Evolutionary conservation across 2,113 vertebrate species (phyloP), one percentile per base, ranked within the genome.

Genomic region (Vulpes lagopus): DNA sequence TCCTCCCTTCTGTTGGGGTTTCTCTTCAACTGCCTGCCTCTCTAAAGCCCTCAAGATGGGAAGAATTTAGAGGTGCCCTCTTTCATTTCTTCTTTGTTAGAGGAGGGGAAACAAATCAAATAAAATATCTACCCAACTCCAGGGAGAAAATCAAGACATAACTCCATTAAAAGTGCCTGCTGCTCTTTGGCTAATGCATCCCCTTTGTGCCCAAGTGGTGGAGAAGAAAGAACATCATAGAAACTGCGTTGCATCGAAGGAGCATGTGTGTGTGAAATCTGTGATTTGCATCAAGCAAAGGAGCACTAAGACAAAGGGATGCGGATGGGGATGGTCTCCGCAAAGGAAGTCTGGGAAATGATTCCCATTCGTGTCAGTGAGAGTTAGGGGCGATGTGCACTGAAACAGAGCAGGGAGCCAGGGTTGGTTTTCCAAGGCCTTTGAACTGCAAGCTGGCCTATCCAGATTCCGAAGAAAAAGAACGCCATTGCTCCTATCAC

Each of bases 341-440:
- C 35, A 30, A 82, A 60, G 35, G 23, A 51, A 67, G 32, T 49
- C 83, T 91, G 89, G 49, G n/a, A 83, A 93, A 84, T 57, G n/a
- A 60, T 82, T 89, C 84, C 90, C 78, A n/a, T 92, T 89, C 59
- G 35, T 95, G 97, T 97, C 96, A 93, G 91, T 4, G 35, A 94
- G 81, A 89, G 89, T 97, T 95, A 96, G 69, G 76, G 64, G 17
- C 73, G 84, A 55, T 2, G 2, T 1, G 38, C 27, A 2, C 8
- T 95, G 97, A 97, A 83, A 76, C 81, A 76, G 84, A 92, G 64
- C 97, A 97, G 94, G 94, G 82, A 30, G 64, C 76, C 60, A 78
- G 65, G 43, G 60, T 60, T 55, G 94, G 90, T 93, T 94, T 97
- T 14, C 60, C 62, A 79, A 95, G 81, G 84, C 71, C 94, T 98